Evolutionary conservation across 2,888 invertebrate genomes (phyloP).

Genomic region (Lumbricus terrestris): DNA sequence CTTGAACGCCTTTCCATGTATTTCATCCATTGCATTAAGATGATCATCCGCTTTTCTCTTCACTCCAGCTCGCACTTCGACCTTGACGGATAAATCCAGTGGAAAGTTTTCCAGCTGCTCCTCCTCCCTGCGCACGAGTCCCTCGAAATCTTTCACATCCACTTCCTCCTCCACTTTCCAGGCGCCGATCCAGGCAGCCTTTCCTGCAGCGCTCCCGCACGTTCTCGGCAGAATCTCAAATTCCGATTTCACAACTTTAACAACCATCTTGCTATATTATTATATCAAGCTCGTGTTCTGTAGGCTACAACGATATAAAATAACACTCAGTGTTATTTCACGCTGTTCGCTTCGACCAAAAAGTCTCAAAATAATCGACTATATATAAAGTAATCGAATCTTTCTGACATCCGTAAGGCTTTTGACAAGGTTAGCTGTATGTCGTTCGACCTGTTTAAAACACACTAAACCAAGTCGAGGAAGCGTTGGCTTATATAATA

Average conservation of each 20-base stretch:
- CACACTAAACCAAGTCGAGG: background rate
- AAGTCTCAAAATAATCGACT: background rate
- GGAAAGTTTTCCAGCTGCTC: background rate
- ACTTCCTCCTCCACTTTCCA: background rate
- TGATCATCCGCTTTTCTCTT: background rate
- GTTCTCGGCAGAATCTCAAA: background rate
- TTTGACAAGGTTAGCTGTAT: background rate
- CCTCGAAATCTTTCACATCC: background rate
- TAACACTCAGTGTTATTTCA: background rate
- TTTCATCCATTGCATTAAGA: background rate
- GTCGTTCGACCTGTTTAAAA: background rate
- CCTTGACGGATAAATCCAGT: conserved; percentile 10
- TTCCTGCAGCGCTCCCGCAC: background rate
- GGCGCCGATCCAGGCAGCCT: background rate
- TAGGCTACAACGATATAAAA: background rate
- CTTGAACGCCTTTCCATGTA: background rate
- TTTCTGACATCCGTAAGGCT: background rate
- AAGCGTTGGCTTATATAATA: background rate
- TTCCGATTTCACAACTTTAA: background rate
- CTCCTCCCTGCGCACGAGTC: background rate
- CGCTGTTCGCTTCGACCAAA: background rate
- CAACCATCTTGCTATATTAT: background rate
- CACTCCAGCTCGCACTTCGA: background rate
- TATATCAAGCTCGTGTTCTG: too few species aligned
- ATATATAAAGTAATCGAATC: background rate